Evolutionary conservation across 2,113 vertebrate species (phyloP), one percentile per base, ranked within the genome.

Genomic region (Pollachius pollachius): DNA sequence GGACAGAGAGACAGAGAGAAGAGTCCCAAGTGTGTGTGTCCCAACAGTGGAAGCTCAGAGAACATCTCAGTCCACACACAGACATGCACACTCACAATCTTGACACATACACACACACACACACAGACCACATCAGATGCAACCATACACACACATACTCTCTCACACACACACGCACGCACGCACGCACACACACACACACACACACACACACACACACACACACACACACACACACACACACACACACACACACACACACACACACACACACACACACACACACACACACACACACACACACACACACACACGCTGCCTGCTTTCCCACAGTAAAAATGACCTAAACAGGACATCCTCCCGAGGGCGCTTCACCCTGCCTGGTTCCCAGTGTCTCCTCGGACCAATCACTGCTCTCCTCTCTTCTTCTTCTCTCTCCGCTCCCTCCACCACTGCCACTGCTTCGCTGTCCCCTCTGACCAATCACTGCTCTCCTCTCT

Each of bases 341-440:
- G 84, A 88, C 81, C 83, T 75, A 83, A 85, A 88, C 83, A 89
- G 82, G 88, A 90, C 81, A 84, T 88, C 87, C 88, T 84, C 76
- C 68, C 71, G 74, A 41, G 41, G 12, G 41, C 78, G 65, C 65
- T 78, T 80, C 52, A 71, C 76, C 74, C 72, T 61, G 64, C 62
- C 16, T 25, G 30, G 58, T 77, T 80, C 78, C 83, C 81, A 81
- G 71, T 81, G 76, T 75, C 54, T 68, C 69, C 70, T 48, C 58
- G 64, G 80, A 9, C 52, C 23, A 19, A 1, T 17, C 52, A 17
- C 8, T 19, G 1, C 16, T 57, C 21, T 12, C 16, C 15, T 67
- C 52, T 15, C 19, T 19, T 52, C 16, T 23, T 21, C 54, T 34
- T 8, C 37, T 54, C 16, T 48, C 9, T 48, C 41, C 11, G 9